Conservation (phyloP, 2,888 invertebrate species). For the Amphimallon solstitiale region DNA sequence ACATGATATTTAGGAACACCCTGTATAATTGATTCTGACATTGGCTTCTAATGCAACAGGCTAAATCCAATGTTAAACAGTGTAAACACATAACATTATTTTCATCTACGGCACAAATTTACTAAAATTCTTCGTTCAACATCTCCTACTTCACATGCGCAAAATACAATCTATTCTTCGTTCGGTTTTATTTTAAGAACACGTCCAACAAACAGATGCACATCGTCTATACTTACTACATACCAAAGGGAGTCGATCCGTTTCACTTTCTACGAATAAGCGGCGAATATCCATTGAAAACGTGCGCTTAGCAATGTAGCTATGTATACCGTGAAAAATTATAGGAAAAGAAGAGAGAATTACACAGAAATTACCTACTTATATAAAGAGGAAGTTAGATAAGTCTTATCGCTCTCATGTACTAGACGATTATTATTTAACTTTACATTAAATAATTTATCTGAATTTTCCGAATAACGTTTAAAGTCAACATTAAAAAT, state of each 20-base stretch:
- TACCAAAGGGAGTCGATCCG: background rate
- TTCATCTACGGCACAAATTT: too few relatives aligned
- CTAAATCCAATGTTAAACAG: too few relatives aligned
- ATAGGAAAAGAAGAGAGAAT: background rate
- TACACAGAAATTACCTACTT: background rate
- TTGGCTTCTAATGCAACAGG: too few relatives aligned
- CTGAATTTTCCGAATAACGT: background rate
- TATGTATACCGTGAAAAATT: background rate
- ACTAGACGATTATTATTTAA: too few relatives aligned
- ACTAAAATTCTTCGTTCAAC: background rate
- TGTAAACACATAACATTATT: too few relatives aligned
- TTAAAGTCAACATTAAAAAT: background rate
- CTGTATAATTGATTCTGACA: too few relatives aligned
- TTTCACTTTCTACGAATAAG: background rate
- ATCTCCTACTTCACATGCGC: background rate
- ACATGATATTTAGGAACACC: too few relatives aligned
- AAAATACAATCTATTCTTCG: conserved; percentile 11
- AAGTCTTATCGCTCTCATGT: conserved; percentile 14
- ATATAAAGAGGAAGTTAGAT: conserved; percentile 14
- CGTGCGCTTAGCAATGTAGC: background rate
- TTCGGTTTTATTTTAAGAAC: conserved; percentile 23
- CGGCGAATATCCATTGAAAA: background rate
- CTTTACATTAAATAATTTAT: background rate
- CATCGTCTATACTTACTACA: background rate
- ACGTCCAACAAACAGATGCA: background rate